Evolutionary conservation across 2,888 invertebrate genomes (phyloP).

Genomic region (Rhagonycha lutea): DNA sequence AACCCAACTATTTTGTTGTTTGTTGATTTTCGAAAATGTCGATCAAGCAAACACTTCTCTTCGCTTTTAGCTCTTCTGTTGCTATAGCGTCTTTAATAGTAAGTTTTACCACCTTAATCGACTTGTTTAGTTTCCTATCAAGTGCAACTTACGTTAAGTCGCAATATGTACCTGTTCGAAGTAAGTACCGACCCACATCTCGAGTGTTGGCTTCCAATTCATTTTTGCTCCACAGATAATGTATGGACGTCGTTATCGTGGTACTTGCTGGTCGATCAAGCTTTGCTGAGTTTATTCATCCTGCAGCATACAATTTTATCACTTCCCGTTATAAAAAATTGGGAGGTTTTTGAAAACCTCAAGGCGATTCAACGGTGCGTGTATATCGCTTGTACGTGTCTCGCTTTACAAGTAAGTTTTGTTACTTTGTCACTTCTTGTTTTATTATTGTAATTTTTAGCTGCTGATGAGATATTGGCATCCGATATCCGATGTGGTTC

Average conservation of each 20-base stretch:
- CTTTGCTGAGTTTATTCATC: constrained; percentile 59
- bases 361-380: constrained; percentile 55
- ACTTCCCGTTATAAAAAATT: constrained; percentile 54
- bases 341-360: constrained; percentile 53
- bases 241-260: constrained; percentile 52
- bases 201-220: neutral
- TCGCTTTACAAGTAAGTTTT: constrained; percentile 54
- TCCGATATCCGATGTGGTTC: constrained; percentile 53
- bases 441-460: constrained; percentile 48
- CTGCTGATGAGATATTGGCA: constrained; percentile 60
- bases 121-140: neutral
- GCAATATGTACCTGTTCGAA: neutral
- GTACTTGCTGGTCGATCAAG: constrained; percentile 54
- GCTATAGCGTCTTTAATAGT: neutral
- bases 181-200: neutral
- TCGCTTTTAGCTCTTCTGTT: neutral
- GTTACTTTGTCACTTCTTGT: constrained; percentile 25
- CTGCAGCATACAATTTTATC: constrained; percentile 64
- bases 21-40: neutral
- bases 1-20: neutral
- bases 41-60: neutral
- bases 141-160: neutral
- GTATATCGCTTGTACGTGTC: constrained; percentile 57
- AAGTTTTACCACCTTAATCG: neutral
- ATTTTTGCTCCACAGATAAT: neutral